Evolutionary conservation across 2,888 invertebrate genomes (phyloP).

Genomic region (Trachelus stipa): DNA sequence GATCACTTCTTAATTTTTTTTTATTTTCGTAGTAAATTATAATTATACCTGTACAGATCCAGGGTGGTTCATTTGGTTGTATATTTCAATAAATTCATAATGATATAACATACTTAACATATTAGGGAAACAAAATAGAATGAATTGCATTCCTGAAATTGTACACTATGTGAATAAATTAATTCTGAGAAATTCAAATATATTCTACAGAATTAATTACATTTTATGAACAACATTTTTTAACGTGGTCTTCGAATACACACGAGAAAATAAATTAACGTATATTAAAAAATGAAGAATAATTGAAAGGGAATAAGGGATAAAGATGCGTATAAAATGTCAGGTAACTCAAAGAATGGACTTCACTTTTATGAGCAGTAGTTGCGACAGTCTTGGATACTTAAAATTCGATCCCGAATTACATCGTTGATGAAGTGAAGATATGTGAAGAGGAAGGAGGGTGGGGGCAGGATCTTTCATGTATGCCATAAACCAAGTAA

Average conservation of each 20-base stretch:
- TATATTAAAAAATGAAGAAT: neutral
- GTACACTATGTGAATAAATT: too few relatives aligned
- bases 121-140: too few relatives aligned
- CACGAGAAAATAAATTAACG: neutral
- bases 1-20: neutral
- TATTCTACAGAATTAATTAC: neutral
- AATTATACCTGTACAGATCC: neutral
- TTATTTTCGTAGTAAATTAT: neutral
- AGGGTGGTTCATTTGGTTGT: neutral
- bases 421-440: neutral
- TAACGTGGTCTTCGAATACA: too few relatives aligned
- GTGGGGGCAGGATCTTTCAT: neutral
- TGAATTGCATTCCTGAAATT: too few relatives aligned
- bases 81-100: neutral
- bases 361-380: conserved; percentile 19
- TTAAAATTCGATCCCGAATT: neutral
- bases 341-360: conserved; percentile 17
- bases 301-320: neutral
- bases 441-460: neutral
- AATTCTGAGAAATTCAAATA: neutral
- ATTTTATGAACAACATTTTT: neutral
- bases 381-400: neutral
- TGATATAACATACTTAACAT: neutral
- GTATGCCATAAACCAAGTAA: too few relatives aligned
- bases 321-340: neutral